phyloP scores from a whole-genome alignment of 1,140 invertebrate genomes.

The Aradophagus sp. region DNA sequence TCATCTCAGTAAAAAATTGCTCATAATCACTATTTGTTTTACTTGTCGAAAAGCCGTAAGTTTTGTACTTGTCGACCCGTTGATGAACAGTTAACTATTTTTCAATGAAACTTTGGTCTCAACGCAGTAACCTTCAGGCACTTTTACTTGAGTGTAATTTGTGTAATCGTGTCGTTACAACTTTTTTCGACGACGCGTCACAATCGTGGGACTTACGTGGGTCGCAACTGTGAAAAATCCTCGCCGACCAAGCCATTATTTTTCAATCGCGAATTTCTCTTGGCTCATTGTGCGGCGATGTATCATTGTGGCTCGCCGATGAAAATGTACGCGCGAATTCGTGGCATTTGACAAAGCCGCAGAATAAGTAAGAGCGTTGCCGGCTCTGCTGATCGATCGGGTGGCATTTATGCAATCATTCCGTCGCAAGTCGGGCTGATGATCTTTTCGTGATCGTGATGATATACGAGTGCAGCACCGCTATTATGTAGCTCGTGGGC shows the following conservation, averaged over 20 bases:
- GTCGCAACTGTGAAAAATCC: constrained; percentile 2
- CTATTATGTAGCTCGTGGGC: constrained; percentile 50
- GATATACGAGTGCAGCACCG: constrained; percentile 41
- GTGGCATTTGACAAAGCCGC: constrained; percentile 39
- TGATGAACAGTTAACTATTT: too few species aligned
- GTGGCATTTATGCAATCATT: constrained; percentile 55
- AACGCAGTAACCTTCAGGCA: neutral
- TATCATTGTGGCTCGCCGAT: constrained; percentile 2
- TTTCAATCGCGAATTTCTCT: constrained; percentile 16
- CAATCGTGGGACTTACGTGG: constrained; percentile 5
- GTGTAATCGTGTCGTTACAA: too few species aligned
- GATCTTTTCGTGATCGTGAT: constrained; percentile 54
- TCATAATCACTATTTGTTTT: too few species aligned
- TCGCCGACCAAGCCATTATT: constrained; percentile 3
- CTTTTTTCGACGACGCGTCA: constrained; percentile 1
- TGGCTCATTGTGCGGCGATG: constrained; percentile 4
- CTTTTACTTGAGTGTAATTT: constrained; percentile 4
- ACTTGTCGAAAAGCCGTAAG: too few species aligned
- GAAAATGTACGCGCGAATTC: constrained; percentile 27
- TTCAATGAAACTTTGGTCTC: too few species aligned
- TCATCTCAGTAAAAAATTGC: too few species aligned
- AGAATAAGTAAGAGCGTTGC: constrained; percentile 19
- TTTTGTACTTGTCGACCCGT: too few species aligned
- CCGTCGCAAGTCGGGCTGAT: constrained; percentile 53
- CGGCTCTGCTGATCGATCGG: constrained; percentile 44